These are phyloP conservation scores for Scaptomyza pallida DNA, from an alignment of 1,140 invertebrate genomes.

Conservation along the genomic window DNA sequence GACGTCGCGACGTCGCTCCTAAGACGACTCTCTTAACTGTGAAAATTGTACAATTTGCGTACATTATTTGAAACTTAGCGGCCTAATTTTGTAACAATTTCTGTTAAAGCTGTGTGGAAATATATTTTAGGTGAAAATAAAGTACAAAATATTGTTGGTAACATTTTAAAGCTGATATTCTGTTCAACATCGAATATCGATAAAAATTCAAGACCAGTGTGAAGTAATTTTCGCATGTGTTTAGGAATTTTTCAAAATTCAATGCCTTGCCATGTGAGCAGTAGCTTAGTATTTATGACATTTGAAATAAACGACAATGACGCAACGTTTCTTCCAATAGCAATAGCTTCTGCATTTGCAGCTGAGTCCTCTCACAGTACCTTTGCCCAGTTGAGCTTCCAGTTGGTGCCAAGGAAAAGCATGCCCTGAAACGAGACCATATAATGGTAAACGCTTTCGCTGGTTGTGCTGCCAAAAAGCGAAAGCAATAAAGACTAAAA, in stretches of 20 bases:
- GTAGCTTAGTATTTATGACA: constrained; percentile 57
- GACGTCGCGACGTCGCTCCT: constrained; percentile 2
- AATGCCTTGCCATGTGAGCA: constrained; percentile 24
- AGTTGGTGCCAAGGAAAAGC: constrained; percentile 18
- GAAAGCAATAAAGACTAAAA: constrained; percentile 77
- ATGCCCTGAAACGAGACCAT: constrained; percentile 69
- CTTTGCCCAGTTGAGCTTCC: neutral
- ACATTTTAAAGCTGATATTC: too few relatives aligned
- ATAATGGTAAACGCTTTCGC: constrained; percentile 63
- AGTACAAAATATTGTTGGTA: neutral
- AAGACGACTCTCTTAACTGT: constrained; percentile 10
- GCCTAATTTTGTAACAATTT: neutral
- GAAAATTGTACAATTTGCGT: neutral
- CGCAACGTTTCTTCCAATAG: neutral
- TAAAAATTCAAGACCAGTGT: too few relatives aligned
- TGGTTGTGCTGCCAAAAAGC: constrained; percentile 28
- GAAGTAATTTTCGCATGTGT: constrained; percentile 40
- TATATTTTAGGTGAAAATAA: neutral
- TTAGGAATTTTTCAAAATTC: constrained; percentile 6
- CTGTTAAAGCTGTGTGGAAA: too few relatives aligned
- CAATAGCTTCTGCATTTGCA: constrained; percentile 5
- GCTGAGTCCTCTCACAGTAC: neutral
- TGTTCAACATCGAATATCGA: too few relatives aligned
- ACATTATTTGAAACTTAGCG: constrained; percentile 14
- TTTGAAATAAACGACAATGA: constrained; percentile 64